Conservation (phyloP, 2,888 invertebrate genomes). For the Habroteleia sp. region DNA sequence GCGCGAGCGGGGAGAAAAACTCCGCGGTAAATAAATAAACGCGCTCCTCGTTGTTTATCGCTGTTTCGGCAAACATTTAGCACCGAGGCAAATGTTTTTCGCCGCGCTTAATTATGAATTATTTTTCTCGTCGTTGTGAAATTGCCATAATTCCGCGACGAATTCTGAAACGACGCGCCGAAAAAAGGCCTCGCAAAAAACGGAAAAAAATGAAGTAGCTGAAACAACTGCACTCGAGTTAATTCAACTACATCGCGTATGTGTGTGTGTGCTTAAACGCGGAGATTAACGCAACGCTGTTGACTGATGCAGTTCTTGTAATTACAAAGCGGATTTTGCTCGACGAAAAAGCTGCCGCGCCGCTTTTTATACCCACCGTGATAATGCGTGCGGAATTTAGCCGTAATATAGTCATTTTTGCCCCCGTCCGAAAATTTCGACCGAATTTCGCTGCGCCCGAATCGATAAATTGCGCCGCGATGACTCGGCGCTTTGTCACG, state of each 20-base stretch:
- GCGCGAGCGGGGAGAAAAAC: constrained; percentile 11
- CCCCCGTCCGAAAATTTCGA: constrained; percentile 14
- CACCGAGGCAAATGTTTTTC: constrained; percentile 5
- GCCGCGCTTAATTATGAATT: constrained; percentile 41
- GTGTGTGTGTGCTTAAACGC: constrained; percentile 55
- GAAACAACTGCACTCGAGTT: constrained; percentile 57
- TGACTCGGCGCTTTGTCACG: constrained; percentile 36
- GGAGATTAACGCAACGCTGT: constrained; percentile 55
- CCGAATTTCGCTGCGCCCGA: constrained; percentile 22
- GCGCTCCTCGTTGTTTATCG: constrained; percentile 28
- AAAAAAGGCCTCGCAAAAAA: constrained; percentile 34
- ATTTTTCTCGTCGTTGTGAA: constrained; percentile 24
- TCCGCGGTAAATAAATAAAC: constrained; percentile 15
- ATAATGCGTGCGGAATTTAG: constrained; percentile 47
- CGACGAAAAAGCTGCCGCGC: constrained; percentile 42
- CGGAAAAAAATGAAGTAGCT: constrained; percentile 34
- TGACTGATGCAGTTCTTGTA: constrained; percentile 56
- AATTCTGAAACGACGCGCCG: constrained; percentile 26
- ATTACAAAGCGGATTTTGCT: constrained; percentile 58
- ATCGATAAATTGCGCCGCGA: constrained; percentile 56
- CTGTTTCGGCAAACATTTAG: constrained; percentile 26
- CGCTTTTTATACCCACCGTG: constrained; percentile 32
- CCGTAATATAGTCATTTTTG: constrained; percentile 48
- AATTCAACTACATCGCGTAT: constrained; percentile 58
- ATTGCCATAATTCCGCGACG: constrained; percentile 33